Conservation (phyloP, 2,797 vertebrate genomes). For the Gallinago nigripennis region DNA sequence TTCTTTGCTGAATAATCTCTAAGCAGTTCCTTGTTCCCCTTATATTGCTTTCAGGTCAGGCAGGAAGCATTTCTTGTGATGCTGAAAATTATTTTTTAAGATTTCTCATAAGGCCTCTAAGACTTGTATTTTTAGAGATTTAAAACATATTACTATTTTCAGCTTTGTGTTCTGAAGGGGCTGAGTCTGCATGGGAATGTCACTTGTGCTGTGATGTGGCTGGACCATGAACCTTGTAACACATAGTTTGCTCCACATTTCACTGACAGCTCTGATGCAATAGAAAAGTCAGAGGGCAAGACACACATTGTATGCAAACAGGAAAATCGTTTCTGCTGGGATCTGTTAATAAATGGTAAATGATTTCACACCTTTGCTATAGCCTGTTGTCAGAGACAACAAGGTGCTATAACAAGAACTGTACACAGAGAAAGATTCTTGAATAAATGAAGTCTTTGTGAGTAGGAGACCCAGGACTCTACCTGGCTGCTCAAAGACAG, state of each 20-base stretch:
- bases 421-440: neutral
- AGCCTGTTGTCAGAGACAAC: neutral
- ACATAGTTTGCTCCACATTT: neutral
- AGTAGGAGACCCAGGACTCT: neutral
- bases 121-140: neutral
- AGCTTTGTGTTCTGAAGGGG: neutral
- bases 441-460: neutral
- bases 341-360: neutral
- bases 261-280: conserved; percentile 11
- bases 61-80: neutral
- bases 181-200: neutral
- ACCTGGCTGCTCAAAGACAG: neutral
- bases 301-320: conserved; percentile 30
- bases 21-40: neutral
- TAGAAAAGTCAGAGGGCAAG: conserved; percentile 35
- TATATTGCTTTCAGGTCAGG: neutral
- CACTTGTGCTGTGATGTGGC: neutral
- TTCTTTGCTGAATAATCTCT: neutral
- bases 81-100: neutral
- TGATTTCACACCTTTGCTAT: neutral
- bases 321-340: conserved; percentile 25
- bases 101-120: neutral
- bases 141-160: neutral
- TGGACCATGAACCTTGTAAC: conserved; percentile 17
- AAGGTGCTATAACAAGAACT: neutral